A percentile compares a stretch with the other conserved stretches of the same genome.
phyloP scores from a whole-genome alignment of 2,797 vertebrate genomes.

The Chaetodon trifasciatus region DNA sequence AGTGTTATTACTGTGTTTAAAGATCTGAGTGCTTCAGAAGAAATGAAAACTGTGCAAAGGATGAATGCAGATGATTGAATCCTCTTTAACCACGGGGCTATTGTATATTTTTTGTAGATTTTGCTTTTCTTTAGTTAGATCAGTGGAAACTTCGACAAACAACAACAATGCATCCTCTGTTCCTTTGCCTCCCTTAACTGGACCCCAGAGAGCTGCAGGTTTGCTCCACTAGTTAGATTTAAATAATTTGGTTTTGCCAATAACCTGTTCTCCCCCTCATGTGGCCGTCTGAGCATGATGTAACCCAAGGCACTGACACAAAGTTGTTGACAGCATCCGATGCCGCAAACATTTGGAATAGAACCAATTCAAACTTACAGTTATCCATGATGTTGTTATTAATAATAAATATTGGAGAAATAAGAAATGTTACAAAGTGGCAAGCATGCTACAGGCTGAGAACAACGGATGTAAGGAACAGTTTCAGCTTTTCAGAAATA shows the following conservation, averaged over 20 bases:
- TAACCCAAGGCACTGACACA: conserved; percentile 35
- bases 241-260: conserved; percentile 52
- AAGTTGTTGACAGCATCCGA: conserved; percentile 25
- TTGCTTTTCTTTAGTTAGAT: conserved; percentile 35
- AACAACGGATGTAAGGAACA: conserved; percentile 3
- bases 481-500: not conserved
- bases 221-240: conserved; percentile 61
- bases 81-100: conserved; percentile 26
- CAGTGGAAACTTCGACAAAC: conserved; percentile 12
- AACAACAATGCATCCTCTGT: conserved; percentile 41
- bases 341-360: not conserved
- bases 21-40: conserved; percentile 46
- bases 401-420: not conserved
- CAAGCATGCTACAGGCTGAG: not conserved
- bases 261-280: conserved; percentile 40
- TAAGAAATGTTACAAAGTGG: conserved; percentile 6
- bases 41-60: conserved; percentile 61
- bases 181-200: conserved; percentile 24
- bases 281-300: conserved; percentile 19
- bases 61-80: conserved; percentile 58
- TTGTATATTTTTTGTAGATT: conserved; percentile 39
- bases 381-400: not conserved
- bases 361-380: not conserved
- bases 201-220: conserved; percentile 60
- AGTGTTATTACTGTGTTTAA: conserved; percentile 43